Evolutionary conservation across 2,888 invertebrate species (phyloP).

Genomic region (Neoitamus cyanurus): DNA sequence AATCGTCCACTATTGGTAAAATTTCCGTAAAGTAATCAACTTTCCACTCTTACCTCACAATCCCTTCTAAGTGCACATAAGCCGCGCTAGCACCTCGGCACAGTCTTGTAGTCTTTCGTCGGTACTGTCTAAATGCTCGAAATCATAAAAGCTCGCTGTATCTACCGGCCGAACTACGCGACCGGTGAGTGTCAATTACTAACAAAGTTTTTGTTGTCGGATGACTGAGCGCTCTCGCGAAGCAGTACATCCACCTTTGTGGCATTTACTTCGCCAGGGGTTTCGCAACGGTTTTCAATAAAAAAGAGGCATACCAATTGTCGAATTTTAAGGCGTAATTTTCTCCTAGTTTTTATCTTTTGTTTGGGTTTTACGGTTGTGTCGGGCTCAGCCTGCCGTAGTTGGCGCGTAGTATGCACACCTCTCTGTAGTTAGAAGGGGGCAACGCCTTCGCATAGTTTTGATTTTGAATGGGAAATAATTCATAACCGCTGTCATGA

Average conservation of each 20-base stretch:
- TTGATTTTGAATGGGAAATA: too few relatives aligned
- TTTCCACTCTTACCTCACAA: not conserved
- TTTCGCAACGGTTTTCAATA: not conserved
- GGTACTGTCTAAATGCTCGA: not conserved
- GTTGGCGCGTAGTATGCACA: not conserved
- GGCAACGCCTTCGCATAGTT: too few relatives aligned
- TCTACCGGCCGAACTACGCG: not conserved
- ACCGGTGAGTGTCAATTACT: not conserved
- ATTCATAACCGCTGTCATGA: too few relatives aligned
- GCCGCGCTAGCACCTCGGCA: not conserved
- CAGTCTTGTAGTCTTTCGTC: not conserved
- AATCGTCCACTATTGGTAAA: not conserved
- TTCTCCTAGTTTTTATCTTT: not conserved
- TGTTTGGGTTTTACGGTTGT: not conserved
- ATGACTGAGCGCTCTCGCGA: not conserved
- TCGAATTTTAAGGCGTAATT: not conserved
- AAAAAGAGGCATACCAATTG: not conserved
- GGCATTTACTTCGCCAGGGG: not conserved
- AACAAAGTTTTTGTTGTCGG: not conserved
- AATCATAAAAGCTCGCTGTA: not conserved
- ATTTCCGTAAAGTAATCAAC: not conserved
- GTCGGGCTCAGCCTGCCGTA: not conserved
- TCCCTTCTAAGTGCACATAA: not conserved
- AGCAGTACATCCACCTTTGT: not conserved
- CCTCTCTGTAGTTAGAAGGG: not conserved